Conservation (phyloP, 2,888 invertebrate species). For the Melanostoma scalare region DNA sequence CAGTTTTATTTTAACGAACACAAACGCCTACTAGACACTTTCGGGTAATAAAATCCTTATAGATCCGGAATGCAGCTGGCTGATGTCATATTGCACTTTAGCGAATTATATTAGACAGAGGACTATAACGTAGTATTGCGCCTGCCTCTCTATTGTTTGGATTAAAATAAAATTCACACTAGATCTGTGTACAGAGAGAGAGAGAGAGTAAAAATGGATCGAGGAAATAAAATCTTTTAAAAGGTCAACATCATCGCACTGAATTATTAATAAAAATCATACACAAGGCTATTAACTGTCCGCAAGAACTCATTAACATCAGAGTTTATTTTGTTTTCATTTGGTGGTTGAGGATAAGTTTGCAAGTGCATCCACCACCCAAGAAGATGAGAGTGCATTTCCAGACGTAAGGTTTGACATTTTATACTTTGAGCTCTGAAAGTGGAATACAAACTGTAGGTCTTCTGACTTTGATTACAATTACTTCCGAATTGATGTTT, state of each 20-base stretch:
- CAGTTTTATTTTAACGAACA: constrained; percentile 17
- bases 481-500: too few species aligned
- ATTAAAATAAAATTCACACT: constrained; percentile 36
- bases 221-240: constrained; percentile 51
- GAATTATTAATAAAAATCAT: constrained; percentile 35
- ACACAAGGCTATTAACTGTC: constrained; percentile 7
- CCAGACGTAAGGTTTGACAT: background rate
- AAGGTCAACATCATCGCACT: constrained; percentile 45
- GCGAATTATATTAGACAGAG: constrained; percentile 39
- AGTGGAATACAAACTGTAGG: background rate
- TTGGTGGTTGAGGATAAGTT: background rate
- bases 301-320: constrained; percentile 35
- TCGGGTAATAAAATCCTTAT: constrained; percentile 63
- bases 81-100: constrained; percentile 57
- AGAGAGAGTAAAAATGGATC: constrained; percentile 19
- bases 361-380: constrained; percentile 15
- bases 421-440: background rate
- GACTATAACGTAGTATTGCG: background rate
- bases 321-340: constrained; percentile 34
- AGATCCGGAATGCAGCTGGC: constrained; percentile 54
- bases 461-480: too few species aligned
- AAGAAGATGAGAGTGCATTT: constrained; percentile 1
- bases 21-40: constrained; percentile 55
- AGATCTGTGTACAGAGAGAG: background rate
- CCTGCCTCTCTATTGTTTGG: constrained; percentile 37